These are phyloP conservation scores for Epirrhoe alternata DNA, from an alignment of 2,888 invertebrate species.

Conservation along the genomic window DNA sequence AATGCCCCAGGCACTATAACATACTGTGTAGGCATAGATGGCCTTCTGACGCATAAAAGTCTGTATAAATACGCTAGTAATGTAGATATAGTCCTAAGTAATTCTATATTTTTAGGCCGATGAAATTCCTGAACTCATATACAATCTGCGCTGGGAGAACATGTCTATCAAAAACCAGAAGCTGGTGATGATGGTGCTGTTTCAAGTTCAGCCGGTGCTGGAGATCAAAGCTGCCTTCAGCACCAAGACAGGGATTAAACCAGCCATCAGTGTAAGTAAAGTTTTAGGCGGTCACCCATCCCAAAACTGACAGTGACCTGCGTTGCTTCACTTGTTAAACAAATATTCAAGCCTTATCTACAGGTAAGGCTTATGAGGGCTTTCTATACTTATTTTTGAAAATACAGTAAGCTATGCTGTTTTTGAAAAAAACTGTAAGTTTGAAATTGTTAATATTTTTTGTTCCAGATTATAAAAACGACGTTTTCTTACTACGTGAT, in stretches of 20 bases:
- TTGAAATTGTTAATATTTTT: constrained; percentile 9
- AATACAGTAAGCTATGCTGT: too few relatives aligned
- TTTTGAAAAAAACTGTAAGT: too few relatives aligned
- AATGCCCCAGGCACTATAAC: too few relatives aligned
- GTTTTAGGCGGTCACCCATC: background rate
- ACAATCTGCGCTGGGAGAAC: constrained; percentile 53
- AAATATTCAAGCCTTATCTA: too few relatives aligned
- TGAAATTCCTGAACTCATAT: constrained; percentile 51
- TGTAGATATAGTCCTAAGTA: too few relatives aligned
- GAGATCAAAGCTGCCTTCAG: constrained; percentile 54
- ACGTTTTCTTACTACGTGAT: constrained; percentile 56
- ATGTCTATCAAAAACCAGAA: constrained; percentile 55
- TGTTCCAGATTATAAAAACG: constrained; percentile 57
- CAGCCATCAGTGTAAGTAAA: constrained; percentile 51
- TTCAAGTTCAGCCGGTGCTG: constrained; percentile 49
- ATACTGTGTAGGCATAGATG: too few relatives aligned
- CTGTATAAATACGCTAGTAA: too few relatives aligned
- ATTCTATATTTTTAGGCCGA: constrained; percentile 52
- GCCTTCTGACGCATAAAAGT: too few relatives aligned
- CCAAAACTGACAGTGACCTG: background rate
- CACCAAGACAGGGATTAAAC: constrained; percentile 53
- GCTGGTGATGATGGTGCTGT: constrained; percentile 47
- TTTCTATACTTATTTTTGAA: too few relatives aligned
- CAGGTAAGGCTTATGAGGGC: too few relatives aligned
- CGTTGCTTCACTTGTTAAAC: too few relatives aligned